Percentiles rank a stretch among this genome's conserved stretches.
These are phyloP conservation scores for Acrocephalus scirpaceus DNA, from an alignment of 2,797 vertebrate genomes.

Conservation along the genomic window DNA sequence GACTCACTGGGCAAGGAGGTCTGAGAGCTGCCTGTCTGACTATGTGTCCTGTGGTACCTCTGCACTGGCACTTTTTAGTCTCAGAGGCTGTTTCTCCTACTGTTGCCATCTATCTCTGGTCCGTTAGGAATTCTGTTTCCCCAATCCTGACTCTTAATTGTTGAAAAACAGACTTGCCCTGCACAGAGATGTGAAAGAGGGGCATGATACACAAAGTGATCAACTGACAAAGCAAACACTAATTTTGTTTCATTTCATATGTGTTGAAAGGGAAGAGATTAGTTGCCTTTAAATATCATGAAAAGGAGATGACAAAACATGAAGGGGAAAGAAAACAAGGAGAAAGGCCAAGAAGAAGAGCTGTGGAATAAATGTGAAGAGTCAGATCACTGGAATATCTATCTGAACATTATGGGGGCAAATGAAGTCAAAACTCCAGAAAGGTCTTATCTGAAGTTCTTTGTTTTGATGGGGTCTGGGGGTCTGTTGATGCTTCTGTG, in stretches of 20 bases:
- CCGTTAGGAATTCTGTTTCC: background rate
- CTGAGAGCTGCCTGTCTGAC: rapidly evolving
- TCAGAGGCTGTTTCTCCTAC: background rate
- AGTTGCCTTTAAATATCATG: background rate
- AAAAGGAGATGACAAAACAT: background rate
- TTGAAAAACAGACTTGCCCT: background rate
- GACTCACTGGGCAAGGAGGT: background rate
- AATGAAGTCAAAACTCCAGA: background rate
- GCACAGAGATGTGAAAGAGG: background rate
- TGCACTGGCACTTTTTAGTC: background rate
- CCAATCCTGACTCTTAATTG: background rate
- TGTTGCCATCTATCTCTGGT: background rate
- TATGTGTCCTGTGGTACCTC: background rate
- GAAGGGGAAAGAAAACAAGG: background rate
- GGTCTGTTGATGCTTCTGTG: background rate
- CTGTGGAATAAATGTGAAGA: background rate
- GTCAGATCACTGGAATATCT: background rate
- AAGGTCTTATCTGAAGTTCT: background rate
- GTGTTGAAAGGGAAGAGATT: background rate
- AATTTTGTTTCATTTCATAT: background rate
- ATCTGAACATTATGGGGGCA: background rate
- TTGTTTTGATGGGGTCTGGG: background rate
- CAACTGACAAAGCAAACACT: background rate
- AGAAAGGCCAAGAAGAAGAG: background rate
- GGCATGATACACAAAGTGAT: rapidly evolving